Conservation (phyloP, 2,888 invertebrate genomes). For the Rhaphigaster nebulosa region DNA sequence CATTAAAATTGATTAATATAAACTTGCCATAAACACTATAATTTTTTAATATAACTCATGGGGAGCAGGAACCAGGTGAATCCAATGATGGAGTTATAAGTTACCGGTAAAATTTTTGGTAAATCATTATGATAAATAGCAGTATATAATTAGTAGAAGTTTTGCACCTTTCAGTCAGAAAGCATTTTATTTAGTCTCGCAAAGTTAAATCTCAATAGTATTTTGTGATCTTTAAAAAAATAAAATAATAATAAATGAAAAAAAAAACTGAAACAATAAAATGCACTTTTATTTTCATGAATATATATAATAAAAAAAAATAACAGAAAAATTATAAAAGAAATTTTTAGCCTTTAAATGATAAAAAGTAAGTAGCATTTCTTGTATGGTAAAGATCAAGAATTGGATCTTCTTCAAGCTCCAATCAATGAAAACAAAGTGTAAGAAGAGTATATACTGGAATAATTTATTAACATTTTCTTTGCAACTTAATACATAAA, state of each 20-base stretch:
- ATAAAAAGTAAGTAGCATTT: constrained; percentile 43
- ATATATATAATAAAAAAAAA: constrained; percentile 40
- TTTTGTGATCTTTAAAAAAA: neutral
- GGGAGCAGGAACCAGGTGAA: too few species aligned
- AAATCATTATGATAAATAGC: neutral
- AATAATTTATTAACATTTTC: constrained; percentile 53
- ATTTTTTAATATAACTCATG: too few species aligned
- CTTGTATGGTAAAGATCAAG: constrained; percentile 39
- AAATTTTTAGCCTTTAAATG: constrained; percentile 18
- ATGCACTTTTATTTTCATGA: constrained; percentile 52
- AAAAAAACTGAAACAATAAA: constrained; percentile 50
- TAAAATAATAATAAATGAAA: constrained; percentile 17
- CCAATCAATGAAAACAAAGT: constrained; percentile 38
- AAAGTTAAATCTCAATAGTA: neutral
- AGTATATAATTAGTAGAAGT: neutral
- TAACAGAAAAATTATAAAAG: constrained; percentile 41
- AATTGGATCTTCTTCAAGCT: neutral
- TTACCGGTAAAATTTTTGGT: neutral
- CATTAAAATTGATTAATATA: too few species aligned
- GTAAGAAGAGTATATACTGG: constrained; percentile 49
- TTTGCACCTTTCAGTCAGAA: neutral
- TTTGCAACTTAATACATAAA: constrained; percentile 51
- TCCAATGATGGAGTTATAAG: too few species aligned
- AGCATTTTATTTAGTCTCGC: neutral
- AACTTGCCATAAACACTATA: too few species aligned